Percentiles rank a stretch among this genome's conserved stretches.
These are phyloP conservation scores for Latrodectus hesperus DNA, from an alignment of 2,888 invertebrate species.

Conservation along the genomic window DNA sequence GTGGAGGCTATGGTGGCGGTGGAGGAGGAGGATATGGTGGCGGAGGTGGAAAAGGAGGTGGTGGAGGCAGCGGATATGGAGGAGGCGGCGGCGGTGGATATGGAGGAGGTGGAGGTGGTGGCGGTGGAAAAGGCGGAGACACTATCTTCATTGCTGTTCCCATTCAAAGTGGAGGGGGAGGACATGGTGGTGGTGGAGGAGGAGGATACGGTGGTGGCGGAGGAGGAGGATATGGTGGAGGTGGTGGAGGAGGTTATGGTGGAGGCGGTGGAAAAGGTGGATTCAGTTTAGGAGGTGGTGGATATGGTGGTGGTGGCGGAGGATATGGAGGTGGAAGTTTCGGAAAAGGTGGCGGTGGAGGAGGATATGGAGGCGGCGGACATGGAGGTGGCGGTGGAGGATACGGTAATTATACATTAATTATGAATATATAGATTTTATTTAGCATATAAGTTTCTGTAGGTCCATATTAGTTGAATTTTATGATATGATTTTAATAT, in stretches of 20 bases:
- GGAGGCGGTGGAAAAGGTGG: conserved; percentile 14
- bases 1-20: background rate
- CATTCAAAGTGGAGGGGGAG: conserved; percentile 7
- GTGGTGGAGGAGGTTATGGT: conserved; percentile 10
- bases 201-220: conserved; percentile 5
- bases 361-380: conserved; percentile 1
- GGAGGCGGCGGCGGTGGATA: conserved; percentile 17
- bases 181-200: conserved; percentile 7
- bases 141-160: conserved; percentile 27
- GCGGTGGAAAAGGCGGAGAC: background rate
- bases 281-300: background rate
- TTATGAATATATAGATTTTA: too few relatives aligned
- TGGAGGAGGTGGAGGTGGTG: conserved; percentile 10
- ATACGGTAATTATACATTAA: too few relatives aligned
- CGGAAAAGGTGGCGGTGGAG: background rate
- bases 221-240: background rate
- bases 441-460: too few relatives aligned
- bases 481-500: too few relatives aligned
- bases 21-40: conserved; percentile 14
- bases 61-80: background rate
- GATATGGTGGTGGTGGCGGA: background rate
- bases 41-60: conserved; percentile 8
- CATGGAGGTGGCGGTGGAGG: background rate
- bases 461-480: too few relatives aligned
- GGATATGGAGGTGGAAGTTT: conserved; percentile 5